Conservation (phyloP, 2,797 vertebrate species). For the Crenichthys baileyi region DNA sequence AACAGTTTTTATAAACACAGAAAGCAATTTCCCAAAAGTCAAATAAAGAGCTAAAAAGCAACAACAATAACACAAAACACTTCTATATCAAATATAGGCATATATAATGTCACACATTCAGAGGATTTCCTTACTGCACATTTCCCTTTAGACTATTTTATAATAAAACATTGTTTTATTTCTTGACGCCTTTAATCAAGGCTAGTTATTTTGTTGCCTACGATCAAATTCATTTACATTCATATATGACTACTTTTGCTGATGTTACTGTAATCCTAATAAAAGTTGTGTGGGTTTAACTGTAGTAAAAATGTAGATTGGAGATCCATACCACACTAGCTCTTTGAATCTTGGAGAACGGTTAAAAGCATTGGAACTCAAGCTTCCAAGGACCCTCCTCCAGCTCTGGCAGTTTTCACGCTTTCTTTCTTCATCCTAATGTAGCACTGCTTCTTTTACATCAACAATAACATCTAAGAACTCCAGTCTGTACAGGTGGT, state of each 20-base stretch:
- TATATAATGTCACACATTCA: no score
- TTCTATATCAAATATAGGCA: no score
- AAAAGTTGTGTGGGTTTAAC: neutral
- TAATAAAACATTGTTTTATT: no score
- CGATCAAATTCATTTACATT: neutral
- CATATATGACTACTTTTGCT: neutral
- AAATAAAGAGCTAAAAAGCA: no score
- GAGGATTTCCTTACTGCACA: no score
- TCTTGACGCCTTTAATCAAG: no score
- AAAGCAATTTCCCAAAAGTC: no score
- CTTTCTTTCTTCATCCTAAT: neutral
- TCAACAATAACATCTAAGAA: no score
- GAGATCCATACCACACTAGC: neutral
- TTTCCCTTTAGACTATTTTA: no score
- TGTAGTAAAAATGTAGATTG: neutral
- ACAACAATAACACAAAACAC: no score
- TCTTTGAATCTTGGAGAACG: neutral
- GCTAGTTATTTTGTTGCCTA: neutral
- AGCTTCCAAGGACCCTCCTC: neutral
- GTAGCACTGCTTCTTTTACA: neutral
- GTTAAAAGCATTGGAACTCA: neutral
- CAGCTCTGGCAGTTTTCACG: no score
- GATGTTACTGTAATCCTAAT: neutral
- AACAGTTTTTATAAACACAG: no score
- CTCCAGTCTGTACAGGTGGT: neutral